A percentile compares a stretch with the other conserved stretches of the same genome.
Conservation (phyloP, 2,888 invertebrate species). For the Perizoma flavofasciatum region DNA sequence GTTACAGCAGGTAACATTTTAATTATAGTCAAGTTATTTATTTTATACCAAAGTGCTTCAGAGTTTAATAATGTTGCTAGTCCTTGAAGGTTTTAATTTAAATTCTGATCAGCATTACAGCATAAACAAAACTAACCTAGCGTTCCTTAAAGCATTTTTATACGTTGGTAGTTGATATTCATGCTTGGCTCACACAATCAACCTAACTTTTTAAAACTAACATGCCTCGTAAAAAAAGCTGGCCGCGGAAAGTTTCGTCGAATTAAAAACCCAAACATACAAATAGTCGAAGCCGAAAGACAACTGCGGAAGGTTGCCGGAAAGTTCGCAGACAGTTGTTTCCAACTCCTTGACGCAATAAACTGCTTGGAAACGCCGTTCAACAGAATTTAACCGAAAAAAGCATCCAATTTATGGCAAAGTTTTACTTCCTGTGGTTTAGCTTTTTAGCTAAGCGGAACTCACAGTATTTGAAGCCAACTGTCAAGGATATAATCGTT, state of each 20-base stretch:
- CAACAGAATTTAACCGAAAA: conserved; percentile 44
- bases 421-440: conserved; percentile 31
- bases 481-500: too few species aligned
- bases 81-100: too few species aligned
- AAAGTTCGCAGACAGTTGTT: conserved; percentile 54
- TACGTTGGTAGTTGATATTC: too few species aligned
- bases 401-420: conserved; percentile 28
- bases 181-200: conserved; percentile 1
- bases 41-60: too few species aligned
- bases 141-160: too few species aligned
- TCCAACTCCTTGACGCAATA: conserved; percentile 51
- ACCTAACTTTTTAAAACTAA: conserved; percentile 9
- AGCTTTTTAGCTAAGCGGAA: conserved; percentile 46
- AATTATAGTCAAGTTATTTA: conserved; percentile 6
- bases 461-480: too few species aligned
- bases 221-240: conserved; percentile 22
- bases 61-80: conserved; percentile 1
- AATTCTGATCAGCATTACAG: too few species aligned
- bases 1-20: conserved; percentile 12
- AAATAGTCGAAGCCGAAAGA: conserved; percentile 26
- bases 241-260: conserved; percentile 18
- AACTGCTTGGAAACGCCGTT: conserved; percentile 48
- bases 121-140: too few species aligned
- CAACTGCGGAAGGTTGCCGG: conserved; percentile 19
- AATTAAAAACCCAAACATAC: conserved; percentile 28